Evolutionary conservation across 1,140 invertebrate species (phyloP), one percentile per base, ranked within the genome.

Genomic region (Drosophila paulistorum): DNA sequence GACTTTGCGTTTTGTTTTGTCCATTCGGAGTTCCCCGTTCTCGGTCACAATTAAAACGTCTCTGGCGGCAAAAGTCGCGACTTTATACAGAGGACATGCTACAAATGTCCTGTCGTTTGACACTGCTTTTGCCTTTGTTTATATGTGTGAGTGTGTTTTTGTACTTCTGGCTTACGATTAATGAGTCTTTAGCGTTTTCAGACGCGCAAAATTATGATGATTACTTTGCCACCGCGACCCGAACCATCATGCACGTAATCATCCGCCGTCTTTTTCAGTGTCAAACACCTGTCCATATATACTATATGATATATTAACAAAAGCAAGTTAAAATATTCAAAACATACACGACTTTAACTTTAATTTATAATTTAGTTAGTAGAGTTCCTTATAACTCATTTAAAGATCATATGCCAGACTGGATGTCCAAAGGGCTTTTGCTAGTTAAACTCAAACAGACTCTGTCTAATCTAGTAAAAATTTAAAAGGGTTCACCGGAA

Each of bases 151-250:
- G 33, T 58, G 7, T 13, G 30, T 60, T 20, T 60, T 63, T 75
- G 45, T 60, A 17, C 23, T 57, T 13, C 37, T 42, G 69, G 73
- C 68, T 61, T 70, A 65, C 68, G 72, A 85, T 90, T 90, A 90
- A 90, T 87, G 82, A 83, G 87, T 81, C 68, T 79, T 86, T 90
- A 75, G 73, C 74, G 76, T 90, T 85, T 89, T 77, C 73, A 57
- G 71, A 45, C 69, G 66, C 20, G 23, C 63, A 58, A 61, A 83
- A 69, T 83, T 81, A 89, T 78, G 66, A 74, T 80, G 80, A 83
- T 89, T 85, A 81, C 77, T 71, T 71, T 68, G 65, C 59, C 68
- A 59, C 33, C 23, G 48, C 41, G 58, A 23, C 67, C 45, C 6
- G 6, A 7, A 2, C 37, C 23, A 26, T 26, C 10, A 0, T 11